A percentile compares a stretch with the other conserved stretches of the same genome.
These are phyloP conservation scores for Pseudochaenichthys georgianus DNA, from an alignment of 2,797 vertebrate genomes.

Conservation along the genomic window DNA sequence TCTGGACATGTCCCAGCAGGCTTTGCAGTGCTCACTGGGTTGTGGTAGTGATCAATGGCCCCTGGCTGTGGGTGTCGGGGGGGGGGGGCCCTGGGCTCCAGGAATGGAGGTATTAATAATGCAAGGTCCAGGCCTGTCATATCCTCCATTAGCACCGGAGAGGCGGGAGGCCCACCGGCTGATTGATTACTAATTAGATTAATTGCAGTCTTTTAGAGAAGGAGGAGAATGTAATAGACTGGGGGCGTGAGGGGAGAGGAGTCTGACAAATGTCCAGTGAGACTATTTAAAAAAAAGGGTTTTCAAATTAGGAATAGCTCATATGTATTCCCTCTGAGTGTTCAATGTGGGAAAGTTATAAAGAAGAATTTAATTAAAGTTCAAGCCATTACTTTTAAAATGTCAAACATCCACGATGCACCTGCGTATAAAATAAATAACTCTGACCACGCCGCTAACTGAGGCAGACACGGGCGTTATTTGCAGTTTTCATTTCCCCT, in stretches of 20 bases:
- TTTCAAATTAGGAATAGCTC: slow-evolving; percentile 28
- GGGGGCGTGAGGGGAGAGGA: slow-evolving; percentile 20
- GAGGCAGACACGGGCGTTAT: slow-evolving; percentile 26
- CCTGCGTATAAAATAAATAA: slow-evolving; percentile 21
- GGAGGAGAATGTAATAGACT: slow-evolving; percentile 71
- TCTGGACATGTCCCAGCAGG: slow-evolving; percentile 64
- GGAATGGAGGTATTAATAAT: slow-evolving; percentile 88
- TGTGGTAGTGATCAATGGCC: slow-evolving; percentile 84
- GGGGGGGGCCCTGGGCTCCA: slow-evolving; percentile 61
- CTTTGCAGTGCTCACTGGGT: slow-evolving; percentile 54
- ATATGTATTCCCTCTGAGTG: slow-evolving; percentile 6
- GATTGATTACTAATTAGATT: slow-evolving; percentile 89
- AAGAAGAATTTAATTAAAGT: slow-evolving; percentile 53
- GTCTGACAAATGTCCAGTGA: slow-evolving; percentile 37
- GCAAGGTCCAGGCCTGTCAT: slow-evolving; percentile 81
- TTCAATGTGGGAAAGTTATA: slow-evolving; percentile 38
- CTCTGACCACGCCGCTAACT: slow-evolving; percentile 21
- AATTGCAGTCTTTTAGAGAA: slow-evolving; percentile 78
- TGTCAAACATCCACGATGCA: slow-evolving; percentile 41
- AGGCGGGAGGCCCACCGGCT: slow-evolving; percentile 73
- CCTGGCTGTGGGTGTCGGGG: slow-evolving; percentile 54
- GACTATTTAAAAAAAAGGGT: slow-evolving; percentile 9
- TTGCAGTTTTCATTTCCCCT: slow-evolving; percentile 49
- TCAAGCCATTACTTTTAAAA: slow-evolving; percentile 32
- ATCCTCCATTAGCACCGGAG: slow-evolving; percentile 82